These are phyloP conservation scores for Lepidurus packardi DNA, from an alignment of 1,140 invertebrate genomes.

Conservation along the genomic window DNA sequence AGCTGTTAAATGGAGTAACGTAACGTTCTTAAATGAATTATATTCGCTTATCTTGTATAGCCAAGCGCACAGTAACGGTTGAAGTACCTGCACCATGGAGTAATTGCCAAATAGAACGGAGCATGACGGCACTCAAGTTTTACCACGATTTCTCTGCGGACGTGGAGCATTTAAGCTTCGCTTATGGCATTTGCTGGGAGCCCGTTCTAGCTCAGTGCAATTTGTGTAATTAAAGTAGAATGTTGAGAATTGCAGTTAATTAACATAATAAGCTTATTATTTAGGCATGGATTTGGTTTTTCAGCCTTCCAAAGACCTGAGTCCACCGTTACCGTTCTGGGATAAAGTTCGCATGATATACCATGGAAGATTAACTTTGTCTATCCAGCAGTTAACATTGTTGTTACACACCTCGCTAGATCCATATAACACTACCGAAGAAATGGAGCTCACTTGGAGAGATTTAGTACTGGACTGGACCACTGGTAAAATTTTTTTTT, in stretches of 20 bases:
- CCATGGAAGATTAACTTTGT: slow-evolving; percentile 85
- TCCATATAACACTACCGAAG: slow-evolving; percentile 97
- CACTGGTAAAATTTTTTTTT: slow-evolving; percentile 60
- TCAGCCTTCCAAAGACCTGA: slow-evolving; percentile 84
- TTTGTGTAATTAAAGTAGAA: slow-evolving; percentile 54
- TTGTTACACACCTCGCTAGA: slow-evolving; percentile 89
- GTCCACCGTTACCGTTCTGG: slow-evolving; percentile 90
- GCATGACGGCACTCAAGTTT: slow-evolving; percentile 92
- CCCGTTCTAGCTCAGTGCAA: slow-evolving; percentile 94
- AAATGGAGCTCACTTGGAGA: slow-evolving; percentile 95
- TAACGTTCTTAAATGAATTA: neutral
- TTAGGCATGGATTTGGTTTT: slow-evolving; percentile 46
- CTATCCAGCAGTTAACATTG: slow-evolving; percentile 76
- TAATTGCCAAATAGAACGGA: slow-evolving; percentile 57
- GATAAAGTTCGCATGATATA: slow-evolving; percentile 90
- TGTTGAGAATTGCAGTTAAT: slow-evolving; percentile 33
- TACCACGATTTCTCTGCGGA: slow-evolving; percentile 98
- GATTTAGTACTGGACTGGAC: slow-evolving; percentile 91
- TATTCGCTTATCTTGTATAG: slow-evolving; percentile 45
- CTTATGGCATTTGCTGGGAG: slow-evolving; percentile 98
- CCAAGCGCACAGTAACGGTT: slow-evolving; percentile 62
- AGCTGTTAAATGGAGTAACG: neutral
- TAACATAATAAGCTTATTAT: neutral
- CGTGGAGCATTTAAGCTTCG: slow-evolving; percentile 77
- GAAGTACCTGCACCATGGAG: slow-evolving; percentile 70